A percentile compares a stretch with the other conserved stretches of the same genome.
Evolutionary conservation across 2,888 invertebrate genomes (phyloP).

Genomic region (Lepidocyrtinus sp.): DNA sequence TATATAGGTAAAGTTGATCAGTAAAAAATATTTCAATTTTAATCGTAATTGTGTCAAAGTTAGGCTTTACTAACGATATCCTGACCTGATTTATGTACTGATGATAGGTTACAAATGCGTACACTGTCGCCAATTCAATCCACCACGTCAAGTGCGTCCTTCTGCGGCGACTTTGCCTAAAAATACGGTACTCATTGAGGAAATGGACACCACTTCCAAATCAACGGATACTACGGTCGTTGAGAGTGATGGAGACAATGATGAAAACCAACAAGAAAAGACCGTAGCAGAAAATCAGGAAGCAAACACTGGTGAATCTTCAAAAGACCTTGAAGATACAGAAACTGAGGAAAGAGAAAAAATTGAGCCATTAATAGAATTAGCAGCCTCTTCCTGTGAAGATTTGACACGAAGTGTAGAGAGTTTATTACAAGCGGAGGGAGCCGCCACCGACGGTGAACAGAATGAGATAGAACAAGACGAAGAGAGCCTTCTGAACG

Average conservation of each 20-base stretch:
- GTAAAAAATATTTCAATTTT: background rate
- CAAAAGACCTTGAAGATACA: background rate
- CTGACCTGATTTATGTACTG: background rate
- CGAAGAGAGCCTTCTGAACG: conserved; percentile 26
- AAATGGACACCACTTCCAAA: conserved; percentile 61
- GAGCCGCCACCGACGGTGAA: too few species aligned
- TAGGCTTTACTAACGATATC: background rate
- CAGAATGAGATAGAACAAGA: background rate
- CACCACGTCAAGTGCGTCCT: conserved; percentile 89
- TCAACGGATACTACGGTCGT: conserved; percentile 41
- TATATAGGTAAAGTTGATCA: conserved; percentile 75
- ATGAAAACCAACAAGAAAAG: conserved; percentile 11
- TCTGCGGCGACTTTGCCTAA: conserved; percentile 77
- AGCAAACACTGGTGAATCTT: conserved; percentile 29
- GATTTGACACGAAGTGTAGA: conserved; percentile 44
- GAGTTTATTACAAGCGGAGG: conserved; percentile 29
- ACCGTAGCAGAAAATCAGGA: conserved; percentile 10
- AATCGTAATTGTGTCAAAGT: background rate
- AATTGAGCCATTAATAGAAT: conserved; percentile 31
- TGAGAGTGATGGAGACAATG: conserved; percentile 24
- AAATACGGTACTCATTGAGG: conserved; percentile 67
- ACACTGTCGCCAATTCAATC: conserved; percentile 90
- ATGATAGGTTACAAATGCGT: conserved; percentile 86
- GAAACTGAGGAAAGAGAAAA: conserved; percentile 42
- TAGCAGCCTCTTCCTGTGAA: conserved; percentile 45